Evolutionary conservation across 2,113 vertebrate species (phyloP).

Genomic region (Thomomys bottae): DNA sequence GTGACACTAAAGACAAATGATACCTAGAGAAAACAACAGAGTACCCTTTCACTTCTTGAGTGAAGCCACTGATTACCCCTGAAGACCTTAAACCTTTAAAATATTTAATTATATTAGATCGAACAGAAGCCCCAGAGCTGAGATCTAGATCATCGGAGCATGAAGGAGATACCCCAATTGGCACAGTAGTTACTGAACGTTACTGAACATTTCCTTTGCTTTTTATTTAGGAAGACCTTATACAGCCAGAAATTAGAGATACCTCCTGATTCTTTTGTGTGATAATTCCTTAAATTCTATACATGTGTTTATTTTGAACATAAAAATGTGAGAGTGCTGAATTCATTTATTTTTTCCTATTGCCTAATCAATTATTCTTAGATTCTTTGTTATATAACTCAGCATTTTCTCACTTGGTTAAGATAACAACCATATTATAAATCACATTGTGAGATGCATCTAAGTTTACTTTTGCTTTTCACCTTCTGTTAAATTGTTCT

Average conservation of each 20-base stretch:
- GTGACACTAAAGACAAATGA: too few relatives aligned
- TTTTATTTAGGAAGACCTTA: not conserved
- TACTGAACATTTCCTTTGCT: too few relatives aligned
- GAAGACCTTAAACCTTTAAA: too few relatives aligned
- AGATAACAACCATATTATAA: not conserved
- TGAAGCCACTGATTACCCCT: too few relatives aligned
- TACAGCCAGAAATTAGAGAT: not conserved
- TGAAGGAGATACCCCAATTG: not conserved
- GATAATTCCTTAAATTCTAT: not conserved
- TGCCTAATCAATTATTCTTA: not conserved
- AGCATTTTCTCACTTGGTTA: not conserved
- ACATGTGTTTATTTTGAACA: not conserved
- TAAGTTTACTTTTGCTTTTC: not conserved
- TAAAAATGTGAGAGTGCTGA: not conserved
- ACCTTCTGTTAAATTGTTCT: not conserved
- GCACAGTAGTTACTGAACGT: not conserved
- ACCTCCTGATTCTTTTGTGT: not conserved
- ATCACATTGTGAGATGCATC: not conserved
- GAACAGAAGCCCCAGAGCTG: too few relatives aligned
- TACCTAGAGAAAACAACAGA: too few relatives aligned
- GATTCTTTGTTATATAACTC: not conserved
- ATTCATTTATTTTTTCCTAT: constrained; percentile 28
- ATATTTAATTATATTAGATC: too few relatives aligned
- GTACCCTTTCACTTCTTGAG: too few relatives aligned
- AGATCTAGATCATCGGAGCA: too few relatives aligned